Conservation (phyloP, 2,797 vertebrate species). For the Anabas testudineus region DNA sequence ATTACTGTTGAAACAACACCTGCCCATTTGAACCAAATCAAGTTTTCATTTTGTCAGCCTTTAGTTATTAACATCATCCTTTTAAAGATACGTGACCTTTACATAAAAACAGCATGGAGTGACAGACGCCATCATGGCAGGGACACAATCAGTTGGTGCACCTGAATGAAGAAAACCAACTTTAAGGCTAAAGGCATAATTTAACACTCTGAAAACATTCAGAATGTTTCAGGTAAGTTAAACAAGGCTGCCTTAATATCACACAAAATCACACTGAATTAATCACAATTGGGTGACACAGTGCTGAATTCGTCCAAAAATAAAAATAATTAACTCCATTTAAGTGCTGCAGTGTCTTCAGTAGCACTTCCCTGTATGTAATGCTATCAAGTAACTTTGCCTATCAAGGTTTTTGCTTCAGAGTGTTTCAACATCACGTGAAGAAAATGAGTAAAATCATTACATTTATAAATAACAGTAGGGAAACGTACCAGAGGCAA, state of each 20-base stretch:
- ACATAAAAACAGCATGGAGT: conserved; percentile 42
- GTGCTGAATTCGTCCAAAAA: neutral
- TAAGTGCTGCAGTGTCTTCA: conserved; percentile 4
- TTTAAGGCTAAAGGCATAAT: conserved; percentile 67
- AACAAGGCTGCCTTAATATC: neutral
- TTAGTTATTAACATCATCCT: conserved; percentile 20
- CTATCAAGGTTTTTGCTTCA: conserved; percentile 17
- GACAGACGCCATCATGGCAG: conserved; percentile 37
- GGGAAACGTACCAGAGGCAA: conserved; percentile 16
- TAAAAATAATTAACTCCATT: neutral
- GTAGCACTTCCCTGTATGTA: conserved; percentile 16
- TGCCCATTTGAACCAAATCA: conserved; percentile 16
- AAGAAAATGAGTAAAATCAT: neutral
- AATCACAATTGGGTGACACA: neutral
- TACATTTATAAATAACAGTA: neutral
- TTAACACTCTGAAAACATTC: conserved; percentile 41
- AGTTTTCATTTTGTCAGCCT: conserved; percentile 30
- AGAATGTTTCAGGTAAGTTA: conserved; percentile 6
- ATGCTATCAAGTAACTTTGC: neutral
- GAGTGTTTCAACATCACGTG: conserved; percentile 8
- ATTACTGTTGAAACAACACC: conserved; percentile 26
- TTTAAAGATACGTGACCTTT: conserved; percentile 15
- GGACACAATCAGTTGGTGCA: conserved; percentile 44
- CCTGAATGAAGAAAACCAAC: conserved; percentile 47
- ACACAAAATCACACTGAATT: conserved; percentile 6